Evolutionary conservation across 2,113 vertebrate species (phyloP).

Genomic region (Cottus gobio): DNA sequence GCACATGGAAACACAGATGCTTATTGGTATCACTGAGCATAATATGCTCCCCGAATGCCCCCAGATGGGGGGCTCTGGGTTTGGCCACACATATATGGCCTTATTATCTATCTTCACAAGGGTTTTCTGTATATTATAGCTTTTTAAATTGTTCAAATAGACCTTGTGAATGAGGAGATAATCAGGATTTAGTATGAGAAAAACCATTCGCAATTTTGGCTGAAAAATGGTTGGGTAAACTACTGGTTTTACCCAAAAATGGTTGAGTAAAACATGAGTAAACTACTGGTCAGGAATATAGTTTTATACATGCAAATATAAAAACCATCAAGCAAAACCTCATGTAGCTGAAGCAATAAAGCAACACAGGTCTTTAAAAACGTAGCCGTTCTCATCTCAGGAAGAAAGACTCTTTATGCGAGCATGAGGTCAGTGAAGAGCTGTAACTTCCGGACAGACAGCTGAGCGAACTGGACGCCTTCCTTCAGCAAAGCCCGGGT

Average conservation of each 20-base stretch:
- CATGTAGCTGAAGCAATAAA: not conserved
- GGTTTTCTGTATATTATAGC: no score
- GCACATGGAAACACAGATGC: not conserved
- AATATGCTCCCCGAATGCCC: no score
- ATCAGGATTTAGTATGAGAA: no score
- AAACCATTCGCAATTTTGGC: no score
- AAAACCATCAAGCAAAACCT: not conserved
- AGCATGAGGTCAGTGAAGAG: constrained; percentile 3
- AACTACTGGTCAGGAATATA: not conserved
- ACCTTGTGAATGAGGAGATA: no score
- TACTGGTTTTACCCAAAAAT: no score
- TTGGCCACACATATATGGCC: no score
- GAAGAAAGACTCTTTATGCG: not conserved
- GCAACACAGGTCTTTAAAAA: not conserved
- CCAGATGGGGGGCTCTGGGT: no score
- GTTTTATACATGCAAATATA: not conserved
- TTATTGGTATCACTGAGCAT: not conserved
- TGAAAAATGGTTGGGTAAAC: no score
- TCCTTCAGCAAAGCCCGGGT: constrained; percentile 14
- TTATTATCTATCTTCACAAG: no score
- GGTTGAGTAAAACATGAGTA: no score
- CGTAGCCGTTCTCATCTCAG: not conserved
- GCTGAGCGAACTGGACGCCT: constrained; percentile 3
- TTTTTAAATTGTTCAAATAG: no score
- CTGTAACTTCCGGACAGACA: not conserved